Evolutionary conservation across 1,140 invertebrate species (phyloP), one percentile per base, ranked within the genome.

Genomic region (Drosophila nebulosa): DNA sequence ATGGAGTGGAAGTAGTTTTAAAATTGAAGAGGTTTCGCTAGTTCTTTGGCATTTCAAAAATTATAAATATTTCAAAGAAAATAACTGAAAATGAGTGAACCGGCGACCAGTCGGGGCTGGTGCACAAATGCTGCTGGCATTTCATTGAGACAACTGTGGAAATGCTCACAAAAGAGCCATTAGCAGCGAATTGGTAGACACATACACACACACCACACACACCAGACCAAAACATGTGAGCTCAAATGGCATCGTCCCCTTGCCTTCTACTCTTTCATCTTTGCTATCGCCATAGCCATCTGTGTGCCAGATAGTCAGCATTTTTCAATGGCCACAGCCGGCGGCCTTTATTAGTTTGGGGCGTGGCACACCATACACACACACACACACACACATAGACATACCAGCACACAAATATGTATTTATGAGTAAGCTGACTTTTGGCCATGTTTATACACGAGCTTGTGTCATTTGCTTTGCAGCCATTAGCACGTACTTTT

Each of bases 141-240:
- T 86, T 64, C 56, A 76, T 76, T 66, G 73, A 83, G 68, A 35
- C 62, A 77, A 72, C 66, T 83, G 83, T 75, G 68, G 65, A 64
- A 79, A 80, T 79, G 69, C 75, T 79, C 83, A 88, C 83, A 88
- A 88, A 88, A 88, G 83, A 83, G 64, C 84, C 83, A 88, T 88
- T 88, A 88, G 83, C 79, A 83, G 83, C 60, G 74, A 88, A 88
- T 86, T 86, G 79, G 74, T 62, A 78, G 67, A 75, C 78, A 77
- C 64, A 85, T 36, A 70, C 59, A 66, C 59, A 74, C n/a, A 14
- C 24, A 18, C 18, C 12, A 12, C 3, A 64, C 10, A 57, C 14
- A 12, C 7, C 12, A 18, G 52, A 30, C 52, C 14, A 53, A 30
- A 35, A 46, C 35, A 75, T 50, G 58, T 27, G 67, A 51, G 32